phyloP scores from a whole-genome alignment of 2,888 invertebrate genomes.

The Pecten maximus region DNA sequence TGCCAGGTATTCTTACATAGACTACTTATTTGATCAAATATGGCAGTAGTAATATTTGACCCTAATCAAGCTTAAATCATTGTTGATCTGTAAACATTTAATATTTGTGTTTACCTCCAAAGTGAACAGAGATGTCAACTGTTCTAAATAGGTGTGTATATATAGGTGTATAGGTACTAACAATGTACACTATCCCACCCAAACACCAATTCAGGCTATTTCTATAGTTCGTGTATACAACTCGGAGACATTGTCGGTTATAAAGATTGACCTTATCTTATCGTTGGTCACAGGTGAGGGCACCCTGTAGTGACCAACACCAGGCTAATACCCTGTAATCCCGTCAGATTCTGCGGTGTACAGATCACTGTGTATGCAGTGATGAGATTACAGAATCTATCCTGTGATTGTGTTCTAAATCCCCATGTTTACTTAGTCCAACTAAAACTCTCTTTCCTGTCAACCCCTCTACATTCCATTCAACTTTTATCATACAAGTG shows the following conservation, averaged over 20 bases:
- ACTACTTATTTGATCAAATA: not conserved
- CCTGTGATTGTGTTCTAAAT: slow-evolving; percentile 21
- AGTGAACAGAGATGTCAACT: slow-evolving; percentile 37
- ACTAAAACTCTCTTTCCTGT: slow-evolving; percentile 7
- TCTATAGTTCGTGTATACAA: not conserved
- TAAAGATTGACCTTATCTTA: slow-evolving; percentile 4
- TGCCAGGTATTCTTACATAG: too few species aligned
- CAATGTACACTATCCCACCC: not conserved
- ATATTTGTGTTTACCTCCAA: slow-evolving; percentile 13
- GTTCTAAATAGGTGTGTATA: slow-evolving; percentile 11
- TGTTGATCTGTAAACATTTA: not conserved
- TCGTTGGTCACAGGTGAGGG: not conserved
- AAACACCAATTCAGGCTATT: not conserved
- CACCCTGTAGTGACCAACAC: not conserved
- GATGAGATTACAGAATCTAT: slow-evolving; percentile 8
- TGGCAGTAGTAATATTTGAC: not conserved
- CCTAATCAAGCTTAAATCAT: not conserved
- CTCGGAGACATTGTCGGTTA: not conserved
- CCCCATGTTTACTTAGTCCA: slow-evolving; percentile 10
- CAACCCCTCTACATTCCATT: not conserved
- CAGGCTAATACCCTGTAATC: slow-evolving; percentile 23
- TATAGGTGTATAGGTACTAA: not conserved
- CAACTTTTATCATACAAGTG: slow-evolving; percentile 14
- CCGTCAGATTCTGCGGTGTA: not conserved
- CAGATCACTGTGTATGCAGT: not conserved